Percentiles rank a stretch among this genome's conserved stretches.
phyloP scores from a whole-genome alignment of 2,797 vertebrate genomes.

The Salmo trutta region DNA sequence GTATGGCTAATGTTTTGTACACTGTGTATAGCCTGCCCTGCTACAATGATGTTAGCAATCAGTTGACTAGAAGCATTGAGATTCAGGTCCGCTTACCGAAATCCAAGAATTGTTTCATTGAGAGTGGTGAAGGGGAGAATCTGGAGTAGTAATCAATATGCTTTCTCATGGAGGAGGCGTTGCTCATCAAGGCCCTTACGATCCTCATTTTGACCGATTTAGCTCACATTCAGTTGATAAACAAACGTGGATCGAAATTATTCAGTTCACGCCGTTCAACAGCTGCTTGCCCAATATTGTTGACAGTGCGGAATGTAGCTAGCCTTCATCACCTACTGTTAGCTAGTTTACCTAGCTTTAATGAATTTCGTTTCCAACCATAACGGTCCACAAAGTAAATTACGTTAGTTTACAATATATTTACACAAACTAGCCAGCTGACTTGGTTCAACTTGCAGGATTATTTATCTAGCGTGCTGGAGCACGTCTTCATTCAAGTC shows the following conservation, averaged over 20 bases:
- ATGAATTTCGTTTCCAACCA: background rate
- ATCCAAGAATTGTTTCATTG: conserved; percentile 95
- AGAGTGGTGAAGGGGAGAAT: conserved; percentile 92
- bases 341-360: background rate
- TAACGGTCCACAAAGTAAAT: background rate
- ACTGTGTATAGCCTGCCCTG: background rate
- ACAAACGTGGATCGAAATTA: background rate
- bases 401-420: background rate
- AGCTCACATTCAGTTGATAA: background rate
- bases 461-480: conserved; percentile 19
- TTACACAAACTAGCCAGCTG: background rate
- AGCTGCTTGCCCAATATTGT: background rate
- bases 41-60: background rate
- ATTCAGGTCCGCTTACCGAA: conserved; percentile 82
- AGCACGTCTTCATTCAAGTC: background rate
- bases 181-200: conserved; percentile 80
- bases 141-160: conserved; percentile 91
- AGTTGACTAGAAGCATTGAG: background rate
- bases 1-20: too few species aligned
- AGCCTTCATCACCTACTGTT: background rate
- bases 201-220: conserved; percentile 77
- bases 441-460: background rate
- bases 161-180: conserved; percentile 71
- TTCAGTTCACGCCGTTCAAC: background rate
- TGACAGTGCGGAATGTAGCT: background rate